Evolutionary conservation across 2,797 vertebrate genomes (phyloP).

Genomic region (Halcyon smyrnensis): DNA sequence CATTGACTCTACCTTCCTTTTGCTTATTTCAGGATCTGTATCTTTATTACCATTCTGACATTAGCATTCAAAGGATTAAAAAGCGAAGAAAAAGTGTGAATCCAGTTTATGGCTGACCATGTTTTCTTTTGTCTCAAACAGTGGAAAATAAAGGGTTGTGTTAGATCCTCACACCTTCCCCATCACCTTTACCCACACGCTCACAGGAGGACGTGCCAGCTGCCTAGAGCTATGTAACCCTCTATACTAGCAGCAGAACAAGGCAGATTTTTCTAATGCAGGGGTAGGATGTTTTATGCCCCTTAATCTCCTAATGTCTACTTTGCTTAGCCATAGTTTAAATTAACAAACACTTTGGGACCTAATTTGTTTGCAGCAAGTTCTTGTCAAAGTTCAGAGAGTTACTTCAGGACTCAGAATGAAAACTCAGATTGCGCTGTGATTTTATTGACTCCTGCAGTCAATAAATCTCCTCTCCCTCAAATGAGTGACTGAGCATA

Average conservation of each 20-base stretch:
- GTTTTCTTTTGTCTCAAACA: not conserved
- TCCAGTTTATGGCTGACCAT: rapidly evolving
- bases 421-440: not conserved
- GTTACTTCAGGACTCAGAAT: not conserved
- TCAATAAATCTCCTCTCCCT: conserved; percentile 20
- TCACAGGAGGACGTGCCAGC: not conserved
- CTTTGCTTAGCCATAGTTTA: not conserved
- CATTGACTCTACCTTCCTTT: not conserved
- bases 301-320: not conserved
- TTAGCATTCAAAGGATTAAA: not conserved
- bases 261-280: not conserved
- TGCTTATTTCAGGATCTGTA: not conserved
- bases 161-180: not conserved
- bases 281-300: rapidly evolving
- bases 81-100: not conserved
- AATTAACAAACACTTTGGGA: not conserved
- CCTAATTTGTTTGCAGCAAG: not conserved
- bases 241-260: not conserved
- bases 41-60: not conserved
- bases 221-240: not conserved
- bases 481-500: not conserved
- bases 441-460: conserved; percentile 39
- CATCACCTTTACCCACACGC: rapidly evolving
- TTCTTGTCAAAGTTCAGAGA: not conserved
- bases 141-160: not conserved